A percentile compares a stretch with the other conserved stretches of the same genome.
Conservation (phyloP, 2,113 vertebrate genomes). For the Rhabdomys dilectus region DNA sequence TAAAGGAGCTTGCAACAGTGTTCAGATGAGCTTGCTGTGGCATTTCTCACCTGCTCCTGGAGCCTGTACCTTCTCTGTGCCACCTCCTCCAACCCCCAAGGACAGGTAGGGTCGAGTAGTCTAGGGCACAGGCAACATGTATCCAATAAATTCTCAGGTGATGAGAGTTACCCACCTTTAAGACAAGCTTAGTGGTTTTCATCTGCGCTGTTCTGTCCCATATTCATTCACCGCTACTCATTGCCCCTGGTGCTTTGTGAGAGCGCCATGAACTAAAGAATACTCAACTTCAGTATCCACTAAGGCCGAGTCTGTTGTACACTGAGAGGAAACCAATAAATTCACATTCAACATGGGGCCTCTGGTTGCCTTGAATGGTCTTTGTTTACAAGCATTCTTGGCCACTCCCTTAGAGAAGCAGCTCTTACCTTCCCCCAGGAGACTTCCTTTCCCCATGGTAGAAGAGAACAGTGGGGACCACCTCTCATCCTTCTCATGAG, state of each 20-base stretch:
- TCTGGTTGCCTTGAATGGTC: not conserved
- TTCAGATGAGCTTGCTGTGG: no score
- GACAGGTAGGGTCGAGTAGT: no score
- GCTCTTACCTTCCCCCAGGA: not conserved
- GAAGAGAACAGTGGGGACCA: not conserved
- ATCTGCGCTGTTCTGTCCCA: not conserved
- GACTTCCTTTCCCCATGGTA: not conserved
- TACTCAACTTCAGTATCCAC: not conserved
- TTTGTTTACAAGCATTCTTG: not conserved
- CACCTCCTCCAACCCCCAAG: no score
- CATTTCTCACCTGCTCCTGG: no score
- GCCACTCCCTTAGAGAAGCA: not conserved
- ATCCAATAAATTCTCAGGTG: no score
- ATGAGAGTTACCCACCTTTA: not conserved
- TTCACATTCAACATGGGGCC: not conserved
- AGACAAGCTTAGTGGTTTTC: not conserved
- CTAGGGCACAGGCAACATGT: no score
- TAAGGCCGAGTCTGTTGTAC: not conserved
- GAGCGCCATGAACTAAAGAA: not conserved
- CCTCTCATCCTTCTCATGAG: not conserved
- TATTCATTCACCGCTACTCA: not conserved
- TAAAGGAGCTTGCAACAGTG: no score
- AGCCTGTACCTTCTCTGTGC: no score
- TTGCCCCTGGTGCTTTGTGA: not conserved
- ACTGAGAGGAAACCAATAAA: not conserved